Conservation (phyloP, 2,888 invertebrate genomes). For the Hydropsyche betteni region DNA sequence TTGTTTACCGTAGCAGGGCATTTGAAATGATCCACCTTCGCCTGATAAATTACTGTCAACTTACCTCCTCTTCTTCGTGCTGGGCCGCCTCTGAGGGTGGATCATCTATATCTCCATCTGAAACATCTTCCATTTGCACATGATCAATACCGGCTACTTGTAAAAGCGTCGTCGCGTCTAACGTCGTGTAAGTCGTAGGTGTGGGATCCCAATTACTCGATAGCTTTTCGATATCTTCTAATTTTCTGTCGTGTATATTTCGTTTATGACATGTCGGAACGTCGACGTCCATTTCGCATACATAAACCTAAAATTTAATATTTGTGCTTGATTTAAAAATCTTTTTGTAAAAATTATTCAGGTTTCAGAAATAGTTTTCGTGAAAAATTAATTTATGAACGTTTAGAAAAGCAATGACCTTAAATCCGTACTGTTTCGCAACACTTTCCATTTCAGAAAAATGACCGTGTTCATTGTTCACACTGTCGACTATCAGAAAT, state of each 20-base stretch:
- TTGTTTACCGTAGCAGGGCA: too few species aligned
- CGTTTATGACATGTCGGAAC: constrained; percentile 79
- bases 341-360: constrained; percentile 6
- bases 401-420: constrained; percentile 65
- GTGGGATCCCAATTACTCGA: constrained; percentile 78
- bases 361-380: not conserved
- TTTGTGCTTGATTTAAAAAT: not conserved
- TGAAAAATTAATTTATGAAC: not conserved
- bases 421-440: constrained; percentile 85
- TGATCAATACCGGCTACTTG: constrained; percentile 85
- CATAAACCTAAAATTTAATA: constrained; percentile 76
- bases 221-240: constrained; percentile 80
- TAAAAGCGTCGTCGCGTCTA: constrained; percentile 85
- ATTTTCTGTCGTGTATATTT: constrained; percentile 83
- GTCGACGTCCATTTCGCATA: constrained; percentile 88
- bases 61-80: constrained; percentile 63
- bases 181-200: constrained; percentile 80
- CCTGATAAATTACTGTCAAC: constrained; percentile 53
- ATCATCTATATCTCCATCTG: constrained; percentile 61
- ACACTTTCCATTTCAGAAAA: constrained; percentile 91
- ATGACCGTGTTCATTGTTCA: constrained; percentile 82
- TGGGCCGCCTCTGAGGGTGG: constrained; percentile 53
- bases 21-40: constrained; percentile 1
- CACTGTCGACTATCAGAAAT: constrained; percentile 92
- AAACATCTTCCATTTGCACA: constrained; percentile 83